Evolutionary conservation across 2,797 vertebrate genomes (phyloP).

Genomic region (Eremophila alpestris): DNA sequence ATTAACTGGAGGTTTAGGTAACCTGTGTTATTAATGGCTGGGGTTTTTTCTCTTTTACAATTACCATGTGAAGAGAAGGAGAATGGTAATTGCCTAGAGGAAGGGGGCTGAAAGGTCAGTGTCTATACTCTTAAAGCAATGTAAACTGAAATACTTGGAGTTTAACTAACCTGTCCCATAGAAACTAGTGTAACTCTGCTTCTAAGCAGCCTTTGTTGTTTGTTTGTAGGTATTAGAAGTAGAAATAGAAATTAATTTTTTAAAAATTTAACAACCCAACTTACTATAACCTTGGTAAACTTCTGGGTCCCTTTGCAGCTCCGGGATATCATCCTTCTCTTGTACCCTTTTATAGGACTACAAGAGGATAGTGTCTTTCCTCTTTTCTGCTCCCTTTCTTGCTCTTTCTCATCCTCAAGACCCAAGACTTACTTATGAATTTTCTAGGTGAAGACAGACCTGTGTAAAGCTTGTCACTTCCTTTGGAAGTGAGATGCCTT

Average conservation of each 20-base stretch:
- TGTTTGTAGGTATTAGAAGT: not conserved
- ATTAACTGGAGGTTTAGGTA: not conserved
- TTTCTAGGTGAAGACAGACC: not conserved
- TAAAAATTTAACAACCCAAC: rapidly evolving
- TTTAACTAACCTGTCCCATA: not conserved
- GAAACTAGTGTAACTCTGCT: not conserved
- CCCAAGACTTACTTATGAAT: not conserved
- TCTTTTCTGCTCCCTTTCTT: not conserved
- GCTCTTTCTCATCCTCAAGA: not conserved
- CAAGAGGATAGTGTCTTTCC: not conserved
- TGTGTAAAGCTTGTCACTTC: not conserved
- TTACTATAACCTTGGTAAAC: not conserved
- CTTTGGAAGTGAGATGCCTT: not conserved
- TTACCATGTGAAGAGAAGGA: not conserved
- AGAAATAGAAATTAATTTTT: not conserved
- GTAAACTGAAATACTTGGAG: not conserved
- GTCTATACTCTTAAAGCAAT: not conserved
- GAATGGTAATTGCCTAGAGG: not conserved
- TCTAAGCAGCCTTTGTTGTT: not conserved
- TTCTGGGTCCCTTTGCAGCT: not conserved
- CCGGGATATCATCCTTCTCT: not conserved
- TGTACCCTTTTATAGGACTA: not conserved
- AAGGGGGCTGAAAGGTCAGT: not conserved
- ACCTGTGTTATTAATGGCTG: not conserved
- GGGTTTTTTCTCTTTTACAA: not conserved